Base-by-base conservation (phyloP, 30 jellyfish, hydroid and myxozoan genomes). In the Clytia hemisphaerica region DNA sequence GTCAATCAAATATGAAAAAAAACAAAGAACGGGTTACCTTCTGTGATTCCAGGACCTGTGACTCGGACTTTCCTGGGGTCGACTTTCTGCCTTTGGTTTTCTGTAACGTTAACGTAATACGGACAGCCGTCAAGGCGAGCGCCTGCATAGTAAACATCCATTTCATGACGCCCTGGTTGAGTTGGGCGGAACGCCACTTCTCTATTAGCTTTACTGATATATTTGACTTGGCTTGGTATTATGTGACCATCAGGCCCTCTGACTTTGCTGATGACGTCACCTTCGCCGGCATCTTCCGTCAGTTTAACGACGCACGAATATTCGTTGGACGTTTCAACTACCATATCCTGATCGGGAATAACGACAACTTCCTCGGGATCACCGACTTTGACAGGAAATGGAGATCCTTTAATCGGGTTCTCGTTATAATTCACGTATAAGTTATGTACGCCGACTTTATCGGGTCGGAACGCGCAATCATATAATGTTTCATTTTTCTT, bases 121-220 rank as follows among this genome's bases (percentile, higher is more conserved):
- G 98, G 98, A 64, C 94, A 74, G 15, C 98, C 98, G 2, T 74
- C 80, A 2, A 89, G 67, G 29, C 76, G 59, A 9, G 91, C 85
- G 12, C 92, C 93, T 16, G 94, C 95, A 59, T 65, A 89, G 72
- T 32, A 53, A 25, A 89, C 83, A 15, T 77, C 69, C 51, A 89
- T 88, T 57, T 82, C 93, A 35, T 89, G 80, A 50, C 79, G 63
- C 12, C 98, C 98, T 4, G 93, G 93, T 36, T 31, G 51, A 42
- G 35, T 71, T 44, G 98, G 98, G 27, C 44, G 65, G 69, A 89
- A 89, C 16, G 40, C 68, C 6, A 89, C 59, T 36, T 77, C 94
- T 59, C 75, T 75, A 37, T 80, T 34, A 27, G 54, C 37, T 33
- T 40, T 25, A 15, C 85, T 71, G 37, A 47, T 54, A 33, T 81